These are phyloP conservation scores for Epizoanthus illoricatus DNA, from an alignment of 92 coral and sea anemone species.

Conservation along the genomic window DNA sequence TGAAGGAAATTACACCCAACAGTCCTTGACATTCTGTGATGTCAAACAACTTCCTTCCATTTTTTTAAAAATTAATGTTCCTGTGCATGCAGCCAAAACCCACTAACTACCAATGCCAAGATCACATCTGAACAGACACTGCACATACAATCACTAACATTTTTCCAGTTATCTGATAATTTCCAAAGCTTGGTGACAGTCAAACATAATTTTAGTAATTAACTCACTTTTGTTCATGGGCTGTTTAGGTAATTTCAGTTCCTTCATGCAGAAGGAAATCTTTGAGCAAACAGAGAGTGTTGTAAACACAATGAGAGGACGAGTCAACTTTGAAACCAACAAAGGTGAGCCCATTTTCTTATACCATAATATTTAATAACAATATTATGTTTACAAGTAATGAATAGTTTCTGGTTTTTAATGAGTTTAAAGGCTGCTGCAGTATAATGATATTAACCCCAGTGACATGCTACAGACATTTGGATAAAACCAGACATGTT, in stretches of 20 bases:
- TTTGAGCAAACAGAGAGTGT: slow-evolving; percentile 99
- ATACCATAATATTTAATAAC: neutral
- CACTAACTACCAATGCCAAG: no score
- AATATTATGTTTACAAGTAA: neutral
- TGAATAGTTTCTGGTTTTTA: neutral
- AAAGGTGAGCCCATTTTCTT: slow-evolving; percentile 60
- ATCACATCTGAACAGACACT: no score
- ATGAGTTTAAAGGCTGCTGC: neutral
- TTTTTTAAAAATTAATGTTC: no score
- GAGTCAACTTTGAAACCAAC: slow-evolving; percentile 85
- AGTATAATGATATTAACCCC: neutral
- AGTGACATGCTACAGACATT: neutral
- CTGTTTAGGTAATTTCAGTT: slow-evolving; percentile 79
- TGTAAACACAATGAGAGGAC: slow-evolving; percentile 94
- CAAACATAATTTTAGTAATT: neutral
- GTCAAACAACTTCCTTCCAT: no score
- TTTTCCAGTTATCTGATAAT: neutral
- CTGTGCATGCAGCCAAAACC: no score
- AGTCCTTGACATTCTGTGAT: no score
- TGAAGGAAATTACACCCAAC: no score
- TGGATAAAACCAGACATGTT: no score
- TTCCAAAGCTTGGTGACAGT: neutral
- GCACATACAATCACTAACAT: neutral
- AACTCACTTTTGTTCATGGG: slow-evolving; percentile 3
- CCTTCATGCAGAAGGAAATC: slow-evolving; percentile 98